Percentiles rank a stretch among this genome's conserved stretches.
phyloP scores from a whole-genome alignment of 2,113 vertebrate genomes.

The Melanotaenia duboulayi region DNA sequence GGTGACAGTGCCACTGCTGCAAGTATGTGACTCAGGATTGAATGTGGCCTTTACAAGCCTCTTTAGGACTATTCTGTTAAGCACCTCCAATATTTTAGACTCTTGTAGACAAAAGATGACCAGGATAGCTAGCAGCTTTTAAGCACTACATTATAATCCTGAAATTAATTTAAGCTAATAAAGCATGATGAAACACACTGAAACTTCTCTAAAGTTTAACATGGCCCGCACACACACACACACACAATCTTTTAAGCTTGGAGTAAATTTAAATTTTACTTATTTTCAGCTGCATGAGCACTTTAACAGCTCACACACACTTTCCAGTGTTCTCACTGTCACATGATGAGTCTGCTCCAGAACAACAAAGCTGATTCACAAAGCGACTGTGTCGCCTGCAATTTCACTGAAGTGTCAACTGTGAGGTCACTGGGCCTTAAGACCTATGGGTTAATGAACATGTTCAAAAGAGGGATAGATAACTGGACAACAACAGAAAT shows the following conservation, averaged over 20 bases:
- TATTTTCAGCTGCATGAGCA: slow-evolving; percentile 10
- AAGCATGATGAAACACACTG: neutral
- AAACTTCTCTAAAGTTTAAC: neutral
- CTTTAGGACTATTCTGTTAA: neutral
- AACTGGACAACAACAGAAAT: slow-evolving; percentile 12
- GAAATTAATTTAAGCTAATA: neutral
- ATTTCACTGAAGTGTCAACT: slow-evolving; percentile 55
- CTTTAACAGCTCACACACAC: slow-evolving; percentile 13
- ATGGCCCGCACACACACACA: neutral
- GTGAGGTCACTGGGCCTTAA: slow-evolving; percentile 54
- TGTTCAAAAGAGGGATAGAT: slow-evolving; percentile 11
- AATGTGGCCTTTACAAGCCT: neutral
- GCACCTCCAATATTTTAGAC: neutral
- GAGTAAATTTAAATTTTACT: slow-evolving; percentile 19
- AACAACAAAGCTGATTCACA: slow-evolving; percentile 33
- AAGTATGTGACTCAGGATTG: neutral
- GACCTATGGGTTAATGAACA: slow-evolving; percentile 43
- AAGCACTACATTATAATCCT: slow-evolving; percentile 3
- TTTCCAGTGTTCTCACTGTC: slow-evolving; percentile 18
- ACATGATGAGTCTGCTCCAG: slow-evolving; percentile 20
- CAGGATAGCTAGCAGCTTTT: slow-evolving; percentile 4
- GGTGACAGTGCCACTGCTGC: neutral
- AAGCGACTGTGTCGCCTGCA: slow-evolving; percentile 52
- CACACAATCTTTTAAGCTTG: too few species aligned
- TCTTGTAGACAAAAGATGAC: neutral